These are phyloP conservation scores for Morpho helenor DNA, from an alignment of 2,888 invertebrate species.

Conservation along the genomic window DNA sequence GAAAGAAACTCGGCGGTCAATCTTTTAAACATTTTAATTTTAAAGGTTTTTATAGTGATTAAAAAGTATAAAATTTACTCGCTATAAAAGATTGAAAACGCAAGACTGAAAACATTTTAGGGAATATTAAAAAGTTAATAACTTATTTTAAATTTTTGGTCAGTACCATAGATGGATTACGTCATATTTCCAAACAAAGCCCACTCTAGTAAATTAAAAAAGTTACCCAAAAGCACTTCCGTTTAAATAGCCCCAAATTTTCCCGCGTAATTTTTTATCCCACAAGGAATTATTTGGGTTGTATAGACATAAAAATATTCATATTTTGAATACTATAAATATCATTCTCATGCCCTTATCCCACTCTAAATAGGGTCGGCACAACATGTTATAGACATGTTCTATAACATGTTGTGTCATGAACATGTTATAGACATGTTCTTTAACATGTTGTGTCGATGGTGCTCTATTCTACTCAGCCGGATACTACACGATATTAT, in stretches of 20 bases:
- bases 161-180: constrained; percentile 37
- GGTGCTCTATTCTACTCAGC: too few species aligned
- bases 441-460: too few species aligned
- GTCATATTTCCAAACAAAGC: constrained; percentile 35
- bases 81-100: neutral
- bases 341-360: too few species aligned
- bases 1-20: too few species aligned
- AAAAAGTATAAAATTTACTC: neutral
- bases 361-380: too few species aligned
- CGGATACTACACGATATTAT: too few species aligned
- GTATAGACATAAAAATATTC: too few species aligned
- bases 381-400: too few species aligned
- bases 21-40: too few species aligned
- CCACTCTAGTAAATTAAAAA: constrained; percentile 46
- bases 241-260: constrained; percentile 11
- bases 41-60: neutral
- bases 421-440: too few species aligned
- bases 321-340: too few species aligned
- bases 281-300: neutral
- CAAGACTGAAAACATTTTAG: neutral
- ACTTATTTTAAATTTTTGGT: neutral
- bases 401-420: too few species aligned
- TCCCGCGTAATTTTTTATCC: constrained; percentile 8
- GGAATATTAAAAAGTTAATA: neutral
- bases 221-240: constrained; percentile 26